A percentile compares a stretch with the other conserved stretches of the same genome.
phyloP scores from a whole-genome alignment of 2,888 invertebrate genomes.

The Yponomeuta plumbellus region DNA sequence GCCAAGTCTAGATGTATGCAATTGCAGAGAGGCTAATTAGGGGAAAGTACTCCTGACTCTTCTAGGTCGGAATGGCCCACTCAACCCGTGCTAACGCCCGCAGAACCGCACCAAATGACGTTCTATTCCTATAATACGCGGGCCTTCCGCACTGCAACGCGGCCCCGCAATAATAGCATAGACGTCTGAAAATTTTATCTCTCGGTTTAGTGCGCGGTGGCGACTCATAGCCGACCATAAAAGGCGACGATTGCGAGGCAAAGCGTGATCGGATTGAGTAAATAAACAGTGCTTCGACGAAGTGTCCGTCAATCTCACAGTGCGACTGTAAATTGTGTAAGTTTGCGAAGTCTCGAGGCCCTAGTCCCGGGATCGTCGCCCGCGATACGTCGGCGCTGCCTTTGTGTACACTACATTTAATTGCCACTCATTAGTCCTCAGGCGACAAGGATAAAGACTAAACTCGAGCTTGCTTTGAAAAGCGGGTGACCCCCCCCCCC shows the following conservation, averaged over 20 bases:
- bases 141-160: conserved; percentile 23
- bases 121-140: conserved; percentile 32
- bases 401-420: conserved; percentile 68
- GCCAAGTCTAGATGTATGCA: conserved; percentile 57
- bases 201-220: conserved; percentile 49
- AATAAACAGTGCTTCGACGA: conserved; percentile 63
- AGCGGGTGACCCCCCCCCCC: neutral
- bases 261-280: conserved; percentile 70
- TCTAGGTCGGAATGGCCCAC: conserved; percentile 40
- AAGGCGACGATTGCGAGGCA: conserved; percentile 64
- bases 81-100: conserved; percentile 44
- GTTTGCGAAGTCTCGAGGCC: conserved; percentile 40
- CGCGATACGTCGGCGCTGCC: conserved; percentile 61
- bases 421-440: conserved; percentile 67
- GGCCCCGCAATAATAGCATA: conserved; percentile 30
- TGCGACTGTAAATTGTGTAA: conserved; percentile 64
- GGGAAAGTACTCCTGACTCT: conserved; percentile 49
- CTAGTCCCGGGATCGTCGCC: conserved; percentile 50
- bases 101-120: conserved; percentile 33
- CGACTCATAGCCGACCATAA: conserved; percentile 55
- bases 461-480: conserved; percentile 34
- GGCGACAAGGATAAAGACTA: conserved; percentile 43
- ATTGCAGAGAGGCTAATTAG: conserved; percentile 53
- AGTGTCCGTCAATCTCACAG: conserved; percentile 68
- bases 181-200: conserved; percentile 53